Base-by-base conservation (phyloP, 2,888 invertebrate species). In the Caenorhabditis sulstoni region DNA sequence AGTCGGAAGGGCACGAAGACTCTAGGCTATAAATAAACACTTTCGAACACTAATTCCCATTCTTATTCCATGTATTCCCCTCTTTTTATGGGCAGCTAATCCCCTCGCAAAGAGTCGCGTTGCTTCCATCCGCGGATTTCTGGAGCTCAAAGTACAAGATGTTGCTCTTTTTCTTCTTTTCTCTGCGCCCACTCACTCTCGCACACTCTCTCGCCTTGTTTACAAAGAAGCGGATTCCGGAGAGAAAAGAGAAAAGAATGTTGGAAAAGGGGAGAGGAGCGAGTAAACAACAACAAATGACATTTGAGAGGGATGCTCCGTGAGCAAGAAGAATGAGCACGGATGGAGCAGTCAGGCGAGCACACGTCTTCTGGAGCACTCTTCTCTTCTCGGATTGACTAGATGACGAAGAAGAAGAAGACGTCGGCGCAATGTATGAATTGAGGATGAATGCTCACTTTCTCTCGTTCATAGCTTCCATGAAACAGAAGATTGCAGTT, bases 271-370 rank as follows among this genome's bases (percentile, higher is more conserved):
- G n/a, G 16, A 62, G 20, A 41, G 39, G 11, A 37, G 57, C 20
- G 18, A 18, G 68, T 68, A 59, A 68, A 68, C 68, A 68, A 68
- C 68, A 68, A 68, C 68, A 67, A 67, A 55, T 67, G 67, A 67
- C 67, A 52, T 61, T 59, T 61, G 59, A 68, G 52, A 67, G 47
- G 22, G 41, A 29, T 23, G 45, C 65, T 55, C 44, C 20, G 35
- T 45, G 55, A 65, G 53, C 11, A 14, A 16, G 47, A 22, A 47
- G 37, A 53, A 44, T 9, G 44, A 55, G 29, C 23, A 16, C 29
- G 44, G 29, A 53, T 12, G 45, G 12, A 8, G 12, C 20, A 41
- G 22, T 35, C 29, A 59, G 23, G 49, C 50, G 22, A 39, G 59
- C 22, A 23, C 20, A 61, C 47, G 37, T 47, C 49, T 37, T 61